Base-by-base conservation (phyloP, 2,797 vertebrate genomes). In the Sebastes itinus region DNA sequence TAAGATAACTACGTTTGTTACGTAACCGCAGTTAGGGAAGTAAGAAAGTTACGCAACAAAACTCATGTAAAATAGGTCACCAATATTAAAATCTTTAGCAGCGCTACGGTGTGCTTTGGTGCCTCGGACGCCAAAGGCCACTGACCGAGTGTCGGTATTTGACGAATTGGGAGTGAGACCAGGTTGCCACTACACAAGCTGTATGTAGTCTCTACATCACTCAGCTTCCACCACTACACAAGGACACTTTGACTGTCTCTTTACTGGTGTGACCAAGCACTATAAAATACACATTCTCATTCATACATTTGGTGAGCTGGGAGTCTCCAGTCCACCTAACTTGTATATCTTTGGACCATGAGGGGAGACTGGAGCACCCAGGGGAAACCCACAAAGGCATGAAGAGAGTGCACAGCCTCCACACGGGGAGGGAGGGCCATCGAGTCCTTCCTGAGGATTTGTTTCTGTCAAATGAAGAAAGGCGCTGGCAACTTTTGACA, bases 401-500 rank as follows among this genome's bases (percentile, higher is more conserved):
- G 69, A 63, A 77, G 52, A 66, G 71, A 67, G 75, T 2, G 65
- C 25, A 8, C 55, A 72, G 74, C 67, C 69, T 75, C 61, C 61
- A 72, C 79, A 52, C 28, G 14, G 79, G 60, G 76, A 59, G 70
- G 83, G 78, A 42, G 55, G 56, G 80, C 33, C 66, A 46, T 42
- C 0, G 58, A 72, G 84, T 78, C 85, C 83, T 89, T 92, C 75
- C 82, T 79, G 77, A 90, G 88, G 81, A 92, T 90, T 90, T 88
- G 84, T 91, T 92, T 88, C 90, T 88, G 89, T 92, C 89, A 88
- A 83, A 88, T 72, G 82, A 84, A 89, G 82, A 89, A 87, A 88
- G 83, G 77, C 80, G 16, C 80, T 69, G 83, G 82, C 76, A 90
- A 90, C 88, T 87, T 89, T 80, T 91, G 89, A 94, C 91, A 89